These are phyloP conservation scores for Lithophane socia DNA, from an alignment of 2,888 invertebrate genomes.

Conservation along the genomic window DNA sequence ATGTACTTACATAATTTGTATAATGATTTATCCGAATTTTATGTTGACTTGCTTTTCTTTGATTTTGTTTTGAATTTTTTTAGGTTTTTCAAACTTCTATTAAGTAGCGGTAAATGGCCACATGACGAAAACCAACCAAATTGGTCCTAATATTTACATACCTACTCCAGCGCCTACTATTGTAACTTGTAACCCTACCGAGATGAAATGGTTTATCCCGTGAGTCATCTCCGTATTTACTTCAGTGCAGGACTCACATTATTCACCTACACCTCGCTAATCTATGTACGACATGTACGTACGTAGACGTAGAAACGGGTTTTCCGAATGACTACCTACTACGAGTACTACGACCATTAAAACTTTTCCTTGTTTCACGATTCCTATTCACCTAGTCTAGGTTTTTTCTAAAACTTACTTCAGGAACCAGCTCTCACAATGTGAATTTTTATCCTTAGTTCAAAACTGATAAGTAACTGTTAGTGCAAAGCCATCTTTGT, in stretches of 20 bases:
- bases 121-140: neutral
- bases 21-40: too few species aligned
- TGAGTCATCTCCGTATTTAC: neutral
- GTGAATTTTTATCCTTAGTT: too few species aligned
- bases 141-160: neutral
- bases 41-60: too few species aligned
- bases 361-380: slow-evolving; percentile 29
- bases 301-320: slow-evolving; percentile 3
- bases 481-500: too few species aligned
- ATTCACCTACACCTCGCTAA: neutral
- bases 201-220: neutral
- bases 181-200: neutral
- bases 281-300: neutral
- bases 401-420: too few species aligned
- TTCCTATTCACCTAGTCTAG: neutral
- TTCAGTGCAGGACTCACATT: neutral
- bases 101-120: neutral
- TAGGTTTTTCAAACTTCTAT: too few species aligned
- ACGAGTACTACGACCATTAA: neutral
- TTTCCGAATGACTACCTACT: slow-evolving; percentile 19
- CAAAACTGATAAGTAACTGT: too few species aligned
- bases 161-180: neutral
- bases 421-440: too few species aligned
- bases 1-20: too few species aligned
- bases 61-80: too few species aligned